phyloP scores from a whole-genome alignment of 2,113 vertebrate genomes.

The Diphyllodes magnificus region DNA sequence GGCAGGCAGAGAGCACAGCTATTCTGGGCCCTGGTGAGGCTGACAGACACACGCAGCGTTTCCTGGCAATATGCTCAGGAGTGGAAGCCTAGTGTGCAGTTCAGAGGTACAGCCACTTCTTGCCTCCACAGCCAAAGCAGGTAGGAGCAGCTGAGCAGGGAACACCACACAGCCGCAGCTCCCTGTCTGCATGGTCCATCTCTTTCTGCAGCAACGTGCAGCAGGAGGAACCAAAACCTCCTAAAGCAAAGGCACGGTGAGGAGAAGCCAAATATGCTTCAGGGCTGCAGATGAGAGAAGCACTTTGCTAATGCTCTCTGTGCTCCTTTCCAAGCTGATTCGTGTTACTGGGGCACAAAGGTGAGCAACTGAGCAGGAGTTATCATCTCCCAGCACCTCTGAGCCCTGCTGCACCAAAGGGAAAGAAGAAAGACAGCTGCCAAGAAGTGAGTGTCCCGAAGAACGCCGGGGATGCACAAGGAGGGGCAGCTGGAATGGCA shows the following conservation, averaged over 20 bases:
- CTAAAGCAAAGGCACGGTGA: neutral
- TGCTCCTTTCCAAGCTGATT: neutral
- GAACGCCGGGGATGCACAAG: fast-evolving
- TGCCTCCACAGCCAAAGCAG: neutral
- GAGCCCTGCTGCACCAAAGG: neutral
- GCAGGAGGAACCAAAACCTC: neutral
- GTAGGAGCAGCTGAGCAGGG: neutral
- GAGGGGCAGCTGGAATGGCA: neutral
- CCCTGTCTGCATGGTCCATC: fast-evolving
- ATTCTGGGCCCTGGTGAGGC: neutral
- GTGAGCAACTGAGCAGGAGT: neutral
- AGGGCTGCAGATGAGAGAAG: neutral
- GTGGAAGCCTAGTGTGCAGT: fast-evolving
- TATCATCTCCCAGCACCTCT: neutral
- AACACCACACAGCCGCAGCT: fast-evolving
- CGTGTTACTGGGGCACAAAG: fast-evolving
- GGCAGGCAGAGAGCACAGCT: neutral
- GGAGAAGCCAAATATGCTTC: neutral
- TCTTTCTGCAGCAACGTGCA: neutral
- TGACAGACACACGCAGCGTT: neutral
- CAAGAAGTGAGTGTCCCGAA: fast-evolving
- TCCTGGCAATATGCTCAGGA: neutral
- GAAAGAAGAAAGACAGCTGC: neutral
- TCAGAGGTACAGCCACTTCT: neutral
- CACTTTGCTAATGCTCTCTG: fast-evolving